phyloP scores from a whole-genome alignment of 2,797 vertebrate species.

The Muraenolepis orangiensis region DNA sequence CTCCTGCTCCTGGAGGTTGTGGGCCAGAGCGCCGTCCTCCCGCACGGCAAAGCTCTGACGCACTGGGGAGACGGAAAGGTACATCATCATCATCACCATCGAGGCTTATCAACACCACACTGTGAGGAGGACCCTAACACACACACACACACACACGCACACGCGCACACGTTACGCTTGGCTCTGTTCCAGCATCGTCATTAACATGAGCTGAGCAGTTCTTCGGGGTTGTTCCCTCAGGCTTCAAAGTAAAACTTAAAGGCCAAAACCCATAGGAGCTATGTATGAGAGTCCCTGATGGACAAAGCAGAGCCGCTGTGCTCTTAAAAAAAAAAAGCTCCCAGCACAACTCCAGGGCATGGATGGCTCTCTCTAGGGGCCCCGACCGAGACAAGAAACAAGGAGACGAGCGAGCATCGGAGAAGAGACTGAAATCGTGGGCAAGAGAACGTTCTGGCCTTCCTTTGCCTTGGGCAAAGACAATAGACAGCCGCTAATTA shows the following conservation, averaged over 20 bases:
- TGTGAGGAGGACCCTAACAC: too few relatives aligned
- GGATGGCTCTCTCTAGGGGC: too few relatives aligned
- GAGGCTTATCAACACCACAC: background rate
- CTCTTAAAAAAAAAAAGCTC: too few relatives aligned
- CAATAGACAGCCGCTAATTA: slow-evolving; percentile 13
- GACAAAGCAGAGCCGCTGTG: too few relatives aligned
- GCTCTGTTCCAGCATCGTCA: background rate
- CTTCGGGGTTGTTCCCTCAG: too few relatives aligned
- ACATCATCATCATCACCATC: background rate
- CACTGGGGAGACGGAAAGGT: slow-evolving; percentile 57
- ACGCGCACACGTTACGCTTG: background rate
- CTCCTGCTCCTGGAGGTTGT: slow-evolving; percentile 78
- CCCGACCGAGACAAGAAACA: background rate
- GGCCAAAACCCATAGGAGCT: too few relatives aligned
- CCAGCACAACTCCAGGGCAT: too few relatives aligned
- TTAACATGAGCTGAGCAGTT: background rate
- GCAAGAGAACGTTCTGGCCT: slow-evolving; percentile 6
- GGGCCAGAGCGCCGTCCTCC: slow-evolving; percentile 73
- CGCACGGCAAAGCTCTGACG: slow-evolving; percentile 73
- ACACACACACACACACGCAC: too few relatives aligned
- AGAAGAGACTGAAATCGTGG: slow-evolving; percentile 9
- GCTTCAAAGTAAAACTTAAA: too few relatives aligned
- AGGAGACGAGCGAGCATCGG: background rate
- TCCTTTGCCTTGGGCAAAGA: slow-evolving; percentile 19
- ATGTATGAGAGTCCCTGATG: too few relatives aligned